Base-by-base conservation (phyloP, 2,113 vertebrate species). In the Entomyzon cyanotis region DNA sequence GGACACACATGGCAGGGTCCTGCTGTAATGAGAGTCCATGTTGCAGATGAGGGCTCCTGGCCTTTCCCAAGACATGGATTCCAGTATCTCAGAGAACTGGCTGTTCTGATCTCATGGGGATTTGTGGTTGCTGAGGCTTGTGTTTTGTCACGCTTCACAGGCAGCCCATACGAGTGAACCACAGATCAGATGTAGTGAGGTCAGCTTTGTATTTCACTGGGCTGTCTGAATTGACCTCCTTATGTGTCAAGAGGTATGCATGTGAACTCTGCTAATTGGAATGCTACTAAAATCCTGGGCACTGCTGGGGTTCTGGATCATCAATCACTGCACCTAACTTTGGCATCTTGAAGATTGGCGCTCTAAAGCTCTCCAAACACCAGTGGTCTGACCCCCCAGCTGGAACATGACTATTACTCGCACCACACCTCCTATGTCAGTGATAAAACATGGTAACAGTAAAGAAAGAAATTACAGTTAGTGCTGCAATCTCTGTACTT, bases 121-220 rank as follows among this genome's bases (percentile, higher is more conserved):
- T 68, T 95, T 90, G 46, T 37, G 31, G 9, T 19, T 71, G 33
- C 14, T 59, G 44, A 35, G 53, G 7, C 23, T 84, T 44, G 78
- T 0, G 0, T 31, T 71, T 39, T 22, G 21, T 55, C 21, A 28
- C 42, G 55, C 16, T 3, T 0, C 10, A 25, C 24, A 2, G 2
- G n/a, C 56, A 91, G 28, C 35, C 27, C 4, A 0, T 27, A 13
- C 0, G 0, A 75, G 24, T n/a, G 52, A 87, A 33, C 14, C 33
- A 47, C 68, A 87, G 39, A 37, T 22, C 25, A 59, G 18, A 63
- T 55, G 12, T 35, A 30, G 7, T 1, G 4, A 71, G 31, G 15
- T 10, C 18, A 42, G 9, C 7, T 21, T 70, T 59, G 39, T 31
- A 9, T 39, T 50, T 62, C 47, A 23, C 31, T 27, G 30, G 20